Percentiles rank a stretch among this genome's conserved stretches.
phyloP scores from a whole-genome alignment of 1,140 invertebrate species.

The Bactericera cockerelli region DNA sequence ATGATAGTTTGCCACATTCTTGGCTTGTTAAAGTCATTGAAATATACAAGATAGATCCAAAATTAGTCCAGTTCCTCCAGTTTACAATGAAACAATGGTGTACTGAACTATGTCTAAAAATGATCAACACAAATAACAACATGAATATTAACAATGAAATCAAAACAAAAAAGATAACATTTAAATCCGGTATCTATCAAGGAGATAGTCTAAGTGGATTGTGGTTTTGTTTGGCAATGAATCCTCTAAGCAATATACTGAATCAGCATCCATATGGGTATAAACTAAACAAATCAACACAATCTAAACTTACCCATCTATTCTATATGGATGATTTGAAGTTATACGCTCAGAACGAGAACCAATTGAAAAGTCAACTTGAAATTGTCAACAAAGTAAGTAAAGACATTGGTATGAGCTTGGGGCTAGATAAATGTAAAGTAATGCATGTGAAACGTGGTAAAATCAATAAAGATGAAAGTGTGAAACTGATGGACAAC shows the following conservation, averaged over 20 bases:
- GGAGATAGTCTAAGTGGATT: not conserved
- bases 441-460: not conserved
- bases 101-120: not conserved
- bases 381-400: not conserved
- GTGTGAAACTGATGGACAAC: not conserved
- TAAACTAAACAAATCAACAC: not conserved
- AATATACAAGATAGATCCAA: constrained; percentile 16
- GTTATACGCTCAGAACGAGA: not conserved
- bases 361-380: not conserved
- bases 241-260: not conserved
- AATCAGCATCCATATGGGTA: not conserved
- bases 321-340: not conserved
- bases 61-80: not conserved
- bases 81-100: not conserved
- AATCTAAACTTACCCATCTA: not conserved
- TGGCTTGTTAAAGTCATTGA: constrained; percentile 19
- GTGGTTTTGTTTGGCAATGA: not conserved
- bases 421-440: not conserved
- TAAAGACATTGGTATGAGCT: not conserved
- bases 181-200: not conserved
- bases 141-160: not conserved
- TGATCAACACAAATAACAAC: no score
- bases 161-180: not conserved
- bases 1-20: constrained; percentile 17
- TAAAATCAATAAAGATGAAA: not conserved